A percentile compares a stretch with the other conserved stretches of the same genome.
Conservation (phyloP, 1,140 invertebrate genomes). For the Bombus soroeensis region DNA sequence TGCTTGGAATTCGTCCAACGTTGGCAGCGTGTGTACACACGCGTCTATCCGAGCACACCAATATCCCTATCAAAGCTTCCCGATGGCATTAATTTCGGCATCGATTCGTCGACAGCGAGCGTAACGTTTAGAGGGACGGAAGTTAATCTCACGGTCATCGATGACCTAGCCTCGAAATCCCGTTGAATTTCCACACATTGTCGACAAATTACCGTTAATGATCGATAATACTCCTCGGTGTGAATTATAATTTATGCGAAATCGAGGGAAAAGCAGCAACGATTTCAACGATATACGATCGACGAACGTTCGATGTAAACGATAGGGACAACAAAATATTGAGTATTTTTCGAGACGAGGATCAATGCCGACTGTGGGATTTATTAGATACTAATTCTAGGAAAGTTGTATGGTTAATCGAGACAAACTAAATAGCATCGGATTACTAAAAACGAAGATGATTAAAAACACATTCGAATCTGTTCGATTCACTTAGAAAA, state of each 20-base stretch:
- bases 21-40: not conserved
- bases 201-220: slow-evolving; percentile 20
- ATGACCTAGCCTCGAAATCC: not conserved
- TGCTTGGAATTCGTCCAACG: slow-evolving; percentile 40
- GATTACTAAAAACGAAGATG: not conserved
- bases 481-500: not conserved
- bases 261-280: not conserved
- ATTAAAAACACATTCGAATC: not conserved
- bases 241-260: not conserved
- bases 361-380: too few species aligned
- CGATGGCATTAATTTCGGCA: slow-evolving; percentile 51
- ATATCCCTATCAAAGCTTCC: slow-evolving; percentile 50
- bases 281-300: not conserved
- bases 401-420: too few species aligned
- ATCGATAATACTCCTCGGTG: not conserved
- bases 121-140: slow-evolving; percentile 46
- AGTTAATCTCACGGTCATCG: slow-evolving; percentile 40
- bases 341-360: too few species aligned
- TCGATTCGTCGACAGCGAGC: slow-evolving; percentile 23
- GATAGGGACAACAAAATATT: too few species aligned
- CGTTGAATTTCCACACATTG: not conserved
- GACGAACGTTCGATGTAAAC: not conserved
- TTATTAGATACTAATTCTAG: too few species aligned
- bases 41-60: not conserved
- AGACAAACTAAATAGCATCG: too few species aligned